These are phyloP conservation scores for Terebella lapidaria DNA, from an alignment of 2,888 invertebrate species.

Conservation along the genomic window DNA sequence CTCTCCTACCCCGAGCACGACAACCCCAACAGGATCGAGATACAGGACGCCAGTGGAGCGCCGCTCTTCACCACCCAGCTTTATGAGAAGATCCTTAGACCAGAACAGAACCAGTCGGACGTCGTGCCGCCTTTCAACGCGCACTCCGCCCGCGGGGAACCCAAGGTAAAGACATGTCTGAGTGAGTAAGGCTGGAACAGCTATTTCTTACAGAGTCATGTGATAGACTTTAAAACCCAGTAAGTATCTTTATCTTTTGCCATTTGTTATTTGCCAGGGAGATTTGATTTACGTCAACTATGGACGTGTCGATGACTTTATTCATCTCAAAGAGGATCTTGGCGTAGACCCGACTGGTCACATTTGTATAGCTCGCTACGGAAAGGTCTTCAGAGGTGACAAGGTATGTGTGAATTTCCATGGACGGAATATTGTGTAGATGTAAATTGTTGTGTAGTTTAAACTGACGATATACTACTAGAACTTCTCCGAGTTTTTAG, in stretches of 20 bases:
- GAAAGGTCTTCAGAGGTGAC: constrained; percentile 55
- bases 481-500: too few relatives aligned
- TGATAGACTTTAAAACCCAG: neutral
- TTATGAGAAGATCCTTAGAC: constrained; percentile 32
- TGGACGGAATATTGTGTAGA: too few relatives aligned
- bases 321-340: constrained; percentile 32
- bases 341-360: constrained; percentile 49
- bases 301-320: constrained; percentile 53
- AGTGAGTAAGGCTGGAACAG: too few relatives aligned
- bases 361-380: constrained; percentile 57
- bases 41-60: constrained; percentile 25
- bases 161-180: constrained; percentile 18
- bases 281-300: constrained; percentile 54
- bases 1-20: constrained; percentile 38
- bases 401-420: too few relatives aligned
- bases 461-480: too few relatives aligned
- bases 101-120: constrained; percentile 34
- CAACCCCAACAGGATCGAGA: constrained; percentile 30
- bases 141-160: constrained; percentile 36
- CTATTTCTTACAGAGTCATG: neutral
- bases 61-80: constrained; percentile 28
- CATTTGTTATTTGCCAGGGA: too few relatives aligned
- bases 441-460: too few relatives aligned
- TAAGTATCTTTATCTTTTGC: too few relatives aligned
- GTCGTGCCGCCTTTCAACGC: constrained; percentile 44